Evolutionary conservation across 2,113 vertebrate genomes (phyloP).

Genomic region (Nannobrachium achirus): DNA sequence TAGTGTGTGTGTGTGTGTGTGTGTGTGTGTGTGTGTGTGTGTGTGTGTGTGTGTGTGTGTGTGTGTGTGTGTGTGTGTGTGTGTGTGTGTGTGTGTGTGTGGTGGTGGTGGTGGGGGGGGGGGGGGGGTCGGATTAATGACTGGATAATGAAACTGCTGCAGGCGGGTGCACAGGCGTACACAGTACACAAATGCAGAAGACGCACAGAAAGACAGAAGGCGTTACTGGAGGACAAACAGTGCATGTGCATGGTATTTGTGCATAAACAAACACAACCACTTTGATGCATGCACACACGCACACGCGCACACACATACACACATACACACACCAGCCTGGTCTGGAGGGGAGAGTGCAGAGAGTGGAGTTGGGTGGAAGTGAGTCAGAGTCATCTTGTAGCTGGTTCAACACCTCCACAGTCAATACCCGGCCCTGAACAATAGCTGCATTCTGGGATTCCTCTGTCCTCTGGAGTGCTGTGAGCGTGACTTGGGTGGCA

Average conservation of each 20-base stretch:
- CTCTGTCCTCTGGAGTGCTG: not conserved
- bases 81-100: too few relatives aligned
- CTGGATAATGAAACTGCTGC: slow-evolving; percentile 58
- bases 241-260: too few relatives aligned
- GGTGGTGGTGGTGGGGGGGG: not conserved
- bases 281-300: not conserved
- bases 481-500: too few relatives aligned
- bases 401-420: slow-evolving; percentile 47
- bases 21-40: too few relatives aligned
- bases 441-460: slow-evolving; percentile 8
- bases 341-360: slow-evolving; percentile 32
- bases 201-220: too few relatives aligned
- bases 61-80: too few relatives aligned
- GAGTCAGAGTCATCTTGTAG: slow-evolving; percentile 36
- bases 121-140: slow-evolving; percentile 32
- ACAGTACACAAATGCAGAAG: too few relatives aligned
- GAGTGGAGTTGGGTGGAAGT: slow-evolving; percentile 26
- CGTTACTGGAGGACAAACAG: too few relatives aligned
- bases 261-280: too few relatives aligned
- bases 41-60: too few relatives aligned
- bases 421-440: slow-evolving; percentile 38
- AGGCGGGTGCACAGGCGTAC: slow-evolving; percentile 18
- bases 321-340: slow-evolving; percentile 21
- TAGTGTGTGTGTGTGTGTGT: not conserved
- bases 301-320: not conserved